phyloP scores from a whole-genome alignment of 2,113 vertebrate species.

The Cyanoderma ruficeps region DNA sequence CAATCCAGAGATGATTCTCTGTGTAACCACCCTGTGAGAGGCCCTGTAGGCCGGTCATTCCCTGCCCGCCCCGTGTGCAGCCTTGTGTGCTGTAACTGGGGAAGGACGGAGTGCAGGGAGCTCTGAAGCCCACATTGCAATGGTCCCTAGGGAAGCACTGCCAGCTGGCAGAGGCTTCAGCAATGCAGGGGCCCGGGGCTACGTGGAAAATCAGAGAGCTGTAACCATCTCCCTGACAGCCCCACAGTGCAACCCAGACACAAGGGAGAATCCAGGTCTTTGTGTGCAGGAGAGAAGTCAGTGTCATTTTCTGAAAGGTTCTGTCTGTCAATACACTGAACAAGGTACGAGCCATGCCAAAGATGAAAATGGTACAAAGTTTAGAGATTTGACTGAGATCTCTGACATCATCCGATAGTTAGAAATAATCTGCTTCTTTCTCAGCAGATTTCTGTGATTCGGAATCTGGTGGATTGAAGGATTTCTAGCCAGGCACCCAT shows the following conservation, averaged over 20 bases:
- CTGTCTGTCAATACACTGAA: background rate
- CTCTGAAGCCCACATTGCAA: background rate
- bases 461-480: background rate
- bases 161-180: conserved; percentile 46
- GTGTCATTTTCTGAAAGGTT: background rate
- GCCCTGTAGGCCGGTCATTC: background rate
- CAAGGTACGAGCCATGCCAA: background rate
- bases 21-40: background rate
- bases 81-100: background rate
- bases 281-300: background rate
- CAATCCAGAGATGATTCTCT: background rate
- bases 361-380: background rate
- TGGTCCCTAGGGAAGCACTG: background rate
- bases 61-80: background rate
- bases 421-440: background rate
- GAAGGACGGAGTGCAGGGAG: background rate
- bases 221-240: conserved; percentile 31
- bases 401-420: background rate
- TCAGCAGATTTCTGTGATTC: background rate
- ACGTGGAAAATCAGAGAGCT: background rate
- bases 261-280: background rate
- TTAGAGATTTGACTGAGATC: background rate
- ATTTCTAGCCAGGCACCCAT: background rate
- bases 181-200: background rate
- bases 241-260: background rate